Conservation (phyloP, 2,113 vertebrate species). For the Rhea americana region DNA sequence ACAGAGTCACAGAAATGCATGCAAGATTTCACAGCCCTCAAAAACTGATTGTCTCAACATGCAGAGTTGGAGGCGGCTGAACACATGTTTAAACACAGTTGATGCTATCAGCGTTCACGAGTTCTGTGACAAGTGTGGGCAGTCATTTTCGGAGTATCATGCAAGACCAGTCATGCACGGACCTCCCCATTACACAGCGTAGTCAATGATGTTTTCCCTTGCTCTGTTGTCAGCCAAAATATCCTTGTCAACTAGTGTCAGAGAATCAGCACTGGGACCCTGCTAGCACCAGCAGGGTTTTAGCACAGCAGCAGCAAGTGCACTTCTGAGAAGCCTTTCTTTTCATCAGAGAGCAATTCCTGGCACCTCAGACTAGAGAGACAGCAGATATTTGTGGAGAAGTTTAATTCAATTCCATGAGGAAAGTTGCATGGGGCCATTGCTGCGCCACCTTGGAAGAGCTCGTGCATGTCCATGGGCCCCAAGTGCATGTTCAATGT, state of each 20-base stretch:
- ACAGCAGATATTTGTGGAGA: not conserved
- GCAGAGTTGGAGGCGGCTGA: conserved; percentile 43
- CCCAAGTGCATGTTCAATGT: not conserved
- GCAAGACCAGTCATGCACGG: conserved; percentile 50
- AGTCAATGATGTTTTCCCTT: not conserved
- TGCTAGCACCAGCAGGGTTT: not conserved
- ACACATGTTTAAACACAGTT: conserved; percentile 51
- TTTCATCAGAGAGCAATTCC: not conserved
- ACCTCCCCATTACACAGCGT: fast-evolving
- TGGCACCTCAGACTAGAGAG: not conserved
- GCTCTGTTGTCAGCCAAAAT: conserved; percentile 26
- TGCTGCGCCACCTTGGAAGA: not conserved
- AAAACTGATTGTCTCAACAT: conserved; percentile 36
- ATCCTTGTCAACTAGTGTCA: not conserved
- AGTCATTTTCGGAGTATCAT: not conserved
- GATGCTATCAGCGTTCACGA: conserved; percentile 24
- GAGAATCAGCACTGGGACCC: fast-evolving
- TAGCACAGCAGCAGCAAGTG: not conserved
- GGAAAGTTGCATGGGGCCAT: not conserved
- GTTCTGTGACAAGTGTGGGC: conserved; percentile 59
- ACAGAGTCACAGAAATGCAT: conserved; percentile 4
- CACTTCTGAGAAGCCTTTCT: not conserved
- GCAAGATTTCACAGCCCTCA: not conserved
- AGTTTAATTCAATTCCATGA: not conserved
- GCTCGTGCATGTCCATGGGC: not conserved